phyloP scores from a whole-genome alignment of 2,797 vertebrate species.

The Falco berigora region DNA sequence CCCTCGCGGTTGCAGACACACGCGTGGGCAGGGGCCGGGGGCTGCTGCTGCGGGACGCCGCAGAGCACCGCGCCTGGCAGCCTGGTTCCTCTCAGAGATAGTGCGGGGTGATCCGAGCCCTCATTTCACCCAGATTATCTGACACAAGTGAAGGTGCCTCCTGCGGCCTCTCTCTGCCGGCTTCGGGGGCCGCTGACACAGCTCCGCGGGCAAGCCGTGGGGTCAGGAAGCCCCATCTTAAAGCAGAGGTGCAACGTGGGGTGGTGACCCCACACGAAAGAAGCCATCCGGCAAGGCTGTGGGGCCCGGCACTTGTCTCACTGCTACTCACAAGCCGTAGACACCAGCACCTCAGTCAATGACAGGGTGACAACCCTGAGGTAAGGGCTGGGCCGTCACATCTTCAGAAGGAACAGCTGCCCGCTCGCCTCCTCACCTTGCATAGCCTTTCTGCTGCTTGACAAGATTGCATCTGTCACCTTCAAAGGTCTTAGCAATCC shows the following conservation, averaged over 20 bases:
- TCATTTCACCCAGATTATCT: neutral
- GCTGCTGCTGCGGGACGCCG: neutral
- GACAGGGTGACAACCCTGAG: neutral
- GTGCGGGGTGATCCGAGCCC: neutral
- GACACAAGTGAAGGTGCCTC: neutral
- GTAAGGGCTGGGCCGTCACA: neutral
- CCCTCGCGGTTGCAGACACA: neutral
- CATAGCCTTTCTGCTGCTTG: neutral
- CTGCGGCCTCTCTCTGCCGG: neutral
- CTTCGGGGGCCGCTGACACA: neutral
- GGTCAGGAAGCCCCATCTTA: neutral
- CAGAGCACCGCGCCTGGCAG: neutral
- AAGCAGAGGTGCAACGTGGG: neutral
- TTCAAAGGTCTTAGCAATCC: neutral
- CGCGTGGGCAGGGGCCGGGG: neutral
- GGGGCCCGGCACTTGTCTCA: fast-evolving
- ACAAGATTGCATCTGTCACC: neutral
- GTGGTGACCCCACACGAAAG: neutral
- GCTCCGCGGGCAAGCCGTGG: neutral
- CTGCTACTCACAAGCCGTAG: neutral
- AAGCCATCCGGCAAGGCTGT: neutral
- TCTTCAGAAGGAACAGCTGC: neutral
- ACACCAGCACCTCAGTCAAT: neutral
- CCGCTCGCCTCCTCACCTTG: neutral
- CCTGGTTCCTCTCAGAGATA: neutral